Evolutionary conservation across 2,113 vertebrate species (phyloP).

Genomic region (Oxyruncus cristatus): DNA sequence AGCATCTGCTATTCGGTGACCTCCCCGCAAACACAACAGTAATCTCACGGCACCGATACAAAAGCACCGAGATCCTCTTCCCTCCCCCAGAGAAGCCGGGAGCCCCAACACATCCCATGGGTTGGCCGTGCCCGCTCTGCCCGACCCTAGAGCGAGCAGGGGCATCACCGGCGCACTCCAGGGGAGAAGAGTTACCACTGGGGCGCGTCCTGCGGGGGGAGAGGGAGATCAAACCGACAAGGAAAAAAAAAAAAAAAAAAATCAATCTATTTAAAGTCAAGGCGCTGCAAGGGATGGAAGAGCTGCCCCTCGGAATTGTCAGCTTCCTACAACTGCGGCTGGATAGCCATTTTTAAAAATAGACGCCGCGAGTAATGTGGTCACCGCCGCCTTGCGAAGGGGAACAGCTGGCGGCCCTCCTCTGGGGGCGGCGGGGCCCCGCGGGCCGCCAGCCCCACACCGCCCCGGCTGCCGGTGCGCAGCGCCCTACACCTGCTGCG

Average conservation of each 20-base stretch:
- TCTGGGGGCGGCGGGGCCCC: background rate
- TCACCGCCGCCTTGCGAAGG: background rate
- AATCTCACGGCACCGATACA: background rate
- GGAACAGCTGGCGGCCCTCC: background rate
- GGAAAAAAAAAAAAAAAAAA: background rate
- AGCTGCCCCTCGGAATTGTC: background rate
- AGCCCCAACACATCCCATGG: background rate
- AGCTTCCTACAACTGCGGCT: background rate
- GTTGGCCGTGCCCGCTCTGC: background rate
- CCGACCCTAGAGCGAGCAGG: background rate
- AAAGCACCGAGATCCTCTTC: background rate
- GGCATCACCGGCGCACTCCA: background rate
- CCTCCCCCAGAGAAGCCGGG: background rate
- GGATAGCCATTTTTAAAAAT: slow-evolving; percentile 53
- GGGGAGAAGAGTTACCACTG: background rate
- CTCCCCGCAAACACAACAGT: background rate
- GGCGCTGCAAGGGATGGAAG: background rate
- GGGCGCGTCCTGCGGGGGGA: background rate
- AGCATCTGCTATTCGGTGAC: background rate
- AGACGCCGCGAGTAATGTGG: slow-evolving; percentile 22
- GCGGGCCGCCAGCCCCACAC: slow-evolving; percentile 52
- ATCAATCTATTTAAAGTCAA: background rate
- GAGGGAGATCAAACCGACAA: background rate
- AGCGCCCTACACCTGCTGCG: slow-evolving; percentile 61
- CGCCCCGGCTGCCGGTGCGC: background rate